Conservation (phyloP, 2,888 invertebrate genomes). For the Melanargia galathea region DNA sequence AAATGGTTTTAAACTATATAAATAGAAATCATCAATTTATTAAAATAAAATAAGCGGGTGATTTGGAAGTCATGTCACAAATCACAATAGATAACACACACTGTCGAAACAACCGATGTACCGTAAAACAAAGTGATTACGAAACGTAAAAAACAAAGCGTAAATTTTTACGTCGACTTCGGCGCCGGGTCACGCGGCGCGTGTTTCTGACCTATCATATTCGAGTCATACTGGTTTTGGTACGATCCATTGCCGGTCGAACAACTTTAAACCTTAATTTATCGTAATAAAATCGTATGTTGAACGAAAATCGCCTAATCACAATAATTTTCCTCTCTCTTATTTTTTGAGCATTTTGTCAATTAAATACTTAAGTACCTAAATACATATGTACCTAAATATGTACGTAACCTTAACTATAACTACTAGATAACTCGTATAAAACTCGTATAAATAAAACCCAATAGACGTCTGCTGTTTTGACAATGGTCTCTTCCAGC, state of each 20-base stretch:
- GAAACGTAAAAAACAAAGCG: slow-evolving; percentile 28
- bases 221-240: slow-evolving; percentile 74
- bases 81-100: slow-evolving; percentile 10
- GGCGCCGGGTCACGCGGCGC: slow-evolving; percentile 41
- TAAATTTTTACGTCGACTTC: slow-evolving; percentile 25
- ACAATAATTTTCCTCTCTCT: not conserved
- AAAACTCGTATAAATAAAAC: no score
- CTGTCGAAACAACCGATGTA: slow-evolving; percentile 6
- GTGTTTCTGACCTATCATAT: slow-evolving; percentile 72
- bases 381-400: not conserved
- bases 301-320: not conserved
- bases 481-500: no score
- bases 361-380: not conserved
- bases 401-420: no score
- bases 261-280: slow-evolving; percentile 45
- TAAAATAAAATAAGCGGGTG: slow-evolving; percentile 16
- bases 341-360: not conserved
- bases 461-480: no score
- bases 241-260: slow-evolving; percentile 43
- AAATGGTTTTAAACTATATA: no score
- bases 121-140: slow-evolving; percentile 25
- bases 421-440: no score
- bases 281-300: not conserved
- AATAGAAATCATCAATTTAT: not conserved
- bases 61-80: slow-evolving; percentile 23